Base-by-base conservation (phyloP, 2,888 invertebrate species). In the Heliconius cydno region DNA sequence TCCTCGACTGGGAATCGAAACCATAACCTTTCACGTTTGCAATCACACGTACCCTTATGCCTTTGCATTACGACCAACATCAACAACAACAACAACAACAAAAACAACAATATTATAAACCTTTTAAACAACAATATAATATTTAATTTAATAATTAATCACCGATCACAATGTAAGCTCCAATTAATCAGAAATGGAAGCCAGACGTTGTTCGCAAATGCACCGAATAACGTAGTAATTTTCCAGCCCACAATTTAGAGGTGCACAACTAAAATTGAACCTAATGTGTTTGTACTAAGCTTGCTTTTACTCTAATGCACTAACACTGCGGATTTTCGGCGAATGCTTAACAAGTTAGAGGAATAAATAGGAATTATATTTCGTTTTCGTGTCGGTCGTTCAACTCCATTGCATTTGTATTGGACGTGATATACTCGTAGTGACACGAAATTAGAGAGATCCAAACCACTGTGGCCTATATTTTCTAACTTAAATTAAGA, bases 181-280 rank as follows among this genome's bases (percentile, higher is more conserved):
- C 78, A 81, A 76, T 81, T 82, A 82, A 81, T 82, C 79, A 82
- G 76, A 78, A 81, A 82, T 81, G 81, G 79, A 80, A 82, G 79
- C 82, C 77, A 79, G 80, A 79, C 80, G 77, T 78, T 82, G 78
- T 84, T 79, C 82, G 80, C 80, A 83, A 84, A 83, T 84, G 83
- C 82, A 82, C 81, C 73, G 82, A 83, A 83, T 82, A 83, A 82
- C 83, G 77, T 79, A 82, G 81, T 81, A 82, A 82, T 80, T 83
- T 79, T 82, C 81, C 79, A 80, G 76, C 79, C 81, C 68, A 81
- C 82, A 65, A 82, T 83, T 75, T 81, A 81, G 81, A 80, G 57
- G 52, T 74, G 63, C 67, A 28, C 79, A 82, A 34, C 76, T 78
- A 71, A 83, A 82, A 83, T 80, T 84, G 81, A 80, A 83, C 81